Conservation (phyloP, 2,113 vertebrate genomes). For the Onychorhynchus coronatus region DNA sequence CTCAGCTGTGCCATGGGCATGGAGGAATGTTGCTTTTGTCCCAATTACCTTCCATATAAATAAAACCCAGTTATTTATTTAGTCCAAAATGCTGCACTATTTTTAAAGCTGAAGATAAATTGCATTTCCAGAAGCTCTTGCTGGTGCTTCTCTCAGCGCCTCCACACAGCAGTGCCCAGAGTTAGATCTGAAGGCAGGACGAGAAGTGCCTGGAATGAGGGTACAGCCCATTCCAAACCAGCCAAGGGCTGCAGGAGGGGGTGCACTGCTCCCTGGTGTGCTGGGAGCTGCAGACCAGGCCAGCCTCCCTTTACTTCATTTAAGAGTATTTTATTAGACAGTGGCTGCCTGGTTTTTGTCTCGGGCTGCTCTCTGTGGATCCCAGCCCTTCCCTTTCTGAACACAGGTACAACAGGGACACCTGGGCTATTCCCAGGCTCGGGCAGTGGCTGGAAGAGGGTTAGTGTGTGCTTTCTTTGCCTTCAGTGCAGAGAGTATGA, state of each 20-base stretch:
- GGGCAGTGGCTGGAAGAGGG: neutral
- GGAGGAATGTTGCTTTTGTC: neutral
- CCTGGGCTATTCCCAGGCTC: neutral
- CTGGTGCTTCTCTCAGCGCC: neutral
- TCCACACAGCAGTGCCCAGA: neutral
- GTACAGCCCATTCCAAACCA: neutral
- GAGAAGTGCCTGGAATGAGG: neutral
- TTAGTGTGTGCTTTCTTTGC: neutral
- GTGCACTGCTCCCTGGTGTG: neutral
- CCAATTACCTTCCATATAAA: neutral
- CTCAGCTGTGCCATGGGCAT: neutral
- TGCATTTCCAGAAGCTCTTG: neutral
- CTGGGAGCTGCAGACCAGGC: neutral
- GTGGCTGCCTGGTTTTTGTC: neutral
- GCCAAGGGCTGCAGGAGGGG: neutral
- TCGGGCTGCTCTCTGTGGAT: neutral
- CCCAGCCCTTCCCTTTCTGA: neutral
- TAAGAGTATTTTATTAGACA: neutral
- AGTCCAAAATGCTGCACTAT: neutral
- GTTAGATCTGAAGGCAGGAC: neutral
- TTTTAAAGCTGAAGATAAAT: neutral
- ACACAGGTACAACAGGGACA: too few species aligned
- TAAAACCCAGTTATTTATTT: neutral
- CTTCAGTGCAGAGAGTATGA: neutral
- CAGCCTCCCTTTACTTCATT: neutral